These are phyloP conservation scores for Leptoteleia sp. DNA, from an alignment of 1,140 invertebrate species.

Conservation along the genomic window DNA sequence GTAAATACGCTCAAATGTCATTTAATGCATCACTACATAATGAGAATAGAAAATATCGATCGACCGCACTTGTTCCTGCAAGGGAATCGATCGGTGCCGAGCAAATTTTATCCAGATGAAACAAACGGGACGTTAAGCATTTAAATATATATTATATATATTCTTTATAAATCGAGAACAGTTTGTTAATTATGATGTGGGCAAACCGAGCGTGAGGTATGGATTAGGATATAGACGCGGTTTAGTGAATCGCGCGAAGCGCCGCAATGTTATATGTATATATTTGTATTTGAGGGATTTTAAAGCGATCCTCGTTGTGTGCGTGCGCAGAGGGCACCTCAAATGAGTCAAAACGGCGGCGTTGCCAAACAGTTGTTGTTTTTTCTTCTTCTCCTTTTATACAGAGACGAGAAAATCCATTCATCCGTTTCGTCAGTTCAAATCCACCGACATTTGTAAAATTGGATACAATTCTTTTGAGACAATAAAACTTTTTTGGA, in stretches of 20 bases:
- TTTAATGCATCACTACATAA: slow-evolving; percentile 45
- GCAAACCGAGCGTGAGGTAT: slow-evolving; percentile 27
- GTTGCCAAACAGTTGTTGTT: slow-evolving; percentile 51
- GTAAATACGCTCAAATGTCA: slow-evolving; percentile 45
- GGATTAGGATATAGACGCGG: slow-evolving; percentile 4
- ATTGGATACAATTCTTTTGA: slow-evolving; percentile 14
- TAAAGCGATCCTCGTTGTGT: slow-evolving; percentile 39
- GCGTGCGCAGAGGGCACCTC: slow-evolving; percentile 46
- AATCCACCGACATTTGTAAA: slow-evolving; percentile 17
- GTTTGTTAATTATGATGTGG: slow-evolving; percentile 54
- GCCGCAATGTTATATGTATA: slow-evolving; percentile 52
- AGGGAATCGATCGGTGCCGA: slow-evolving; percentile 1
- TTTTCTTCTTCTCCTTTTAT: no score
- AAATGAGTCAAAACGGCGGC: slow-evolving; percentile 17
- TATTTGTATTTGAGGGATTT: slow-evolving; percentile 60
- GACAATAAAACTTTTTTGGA: slow-evolving; percentile 32
- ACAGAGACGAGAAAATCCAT: neutral
- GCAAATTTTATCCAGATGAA: slow-evolving; percentile 42
- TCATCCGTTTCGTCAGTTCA: slow-evolving; percentile 4
- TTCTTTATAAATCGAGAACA: slow-evolving; percentile 60
- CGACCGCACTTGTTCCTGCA: slow-evolving; percentile 41
- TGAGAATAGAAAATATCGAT: slow-evolving; percentile 45
- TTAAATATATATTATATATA: slow-evolving; percentile 65
- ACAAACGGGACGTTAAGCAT: slow-evolving; percentile 51
- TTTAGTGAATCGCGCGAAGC: slow-evolving; percentile 27